These are phyloP conservation scores for Pollimyrus isidori DNA, from an alignment of 2,113 vertebrate genomes.

Conservation along the genomic window DNA sequence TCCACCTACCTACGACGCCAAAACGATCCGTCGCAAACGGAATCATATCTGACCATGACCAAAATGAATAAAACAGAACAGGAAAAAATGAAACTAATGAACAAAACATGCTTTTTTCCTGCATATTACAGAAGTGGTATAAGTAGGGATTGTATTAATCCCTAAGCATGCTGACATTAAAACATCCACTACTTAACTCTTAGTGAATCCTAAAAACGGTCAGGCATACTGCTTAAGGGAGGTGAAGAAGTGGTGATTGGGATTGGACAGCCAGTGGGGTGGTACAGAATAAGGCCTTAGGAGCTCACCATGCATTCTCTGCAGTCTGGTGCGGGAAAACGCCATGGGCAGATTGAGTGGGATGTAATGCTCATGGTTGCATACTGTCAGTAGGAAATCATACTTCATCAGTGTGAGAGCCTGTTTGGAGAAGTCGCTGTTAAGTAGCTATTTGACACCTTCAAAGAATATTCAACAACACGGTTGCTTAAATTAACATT, in stretches of 20 bases:
- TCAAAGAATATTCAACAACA: neutral
- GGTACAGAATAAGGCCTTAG: neutral
- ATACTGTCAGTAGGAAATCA: constrained; percentile 87
- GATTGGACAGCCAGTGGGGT: neutral
- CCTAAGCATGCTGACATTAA: neutral
- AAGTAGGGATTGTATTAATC: neutral
- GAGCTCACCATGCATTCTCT: constrained; percentile 79
- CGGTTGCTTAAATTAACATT: neutral
- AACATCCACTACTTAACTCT: neutral
- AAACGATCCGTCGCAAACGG: constrained; percentile 79
- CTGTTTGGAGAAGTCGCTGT: constrained; percentile 48
- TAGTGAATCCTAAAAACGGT: neutral
- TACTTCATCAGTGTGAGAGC: constrained; percentile 88
- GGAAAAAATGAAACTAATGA: constrained; percentile 43
- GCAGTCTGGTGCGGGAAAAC: constrained; percentile 83
- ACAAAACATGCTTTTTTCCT: constrained; percentile 57
- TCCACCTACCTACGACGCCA: constrained; percentile 81
- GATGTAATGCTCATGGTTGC: constrained; percentile 94
- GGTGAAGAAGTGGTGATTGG: neutral
- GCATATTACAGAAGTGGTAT: constrained; percentile 28
- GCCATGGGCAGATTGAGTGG: constrained; percentile 93
- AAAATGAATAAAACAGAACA: constrained; percentile 67
- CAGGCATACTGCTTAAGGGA: neutral
- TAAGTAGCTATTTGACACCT: neutral
- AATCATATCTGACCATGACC: constrained; percentile 78